Evolutionary conservation across 2,888 invertebrate species (phyloP).

Genomic region (Pherbina coryleti): DNA sequence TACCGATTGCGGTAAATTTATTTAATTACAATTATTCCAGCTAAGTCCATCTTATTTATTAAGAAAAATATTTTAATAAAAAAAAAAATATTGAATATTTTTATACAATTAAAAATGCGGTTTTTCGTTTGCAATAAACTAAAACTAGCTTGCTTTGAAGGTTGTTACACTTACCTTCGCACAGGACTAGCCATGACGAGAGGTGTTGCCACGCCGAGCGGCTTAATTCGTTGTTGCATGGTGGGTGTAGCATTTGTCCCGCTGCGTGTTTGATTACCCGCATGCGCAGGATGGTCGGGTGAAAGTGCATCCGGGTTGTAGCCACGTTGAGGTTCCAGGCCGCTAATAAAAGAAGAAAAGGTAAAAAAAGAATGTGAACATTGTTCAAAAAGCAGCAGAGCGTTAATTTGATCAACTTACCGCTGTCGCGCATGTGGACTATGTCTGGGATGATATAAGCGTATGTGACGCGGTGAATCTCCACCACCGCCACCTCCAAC

Average conservation of each 20-base stretch:
- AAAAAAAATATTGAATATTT: slow-evolving; percentile 27
- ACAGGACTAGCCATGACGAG: slow-evolving; percentile 89
- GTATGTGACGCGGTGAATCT: slow-evolving; percentile 72
- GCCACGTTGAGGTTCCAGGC: slow-evolving; percentile 75
- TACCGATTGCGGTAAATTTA: slow-evolving; percentile 51
- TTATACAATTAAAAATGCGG: slow-evolving; percentile 29
- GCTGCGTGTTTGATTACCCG: slow-evolving; percentile 69
- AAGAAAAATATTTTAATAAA: slow-evolving; percentile 31
- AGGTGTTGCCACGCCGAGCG: slow-evolving; percentile 90
- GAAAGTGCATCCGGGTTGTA: slow-evolving; percentile 75
- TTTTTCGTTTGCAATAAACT: slow-evolving; percentile 16
- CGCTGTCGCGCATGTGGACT: slow-evolving; percentile 86
- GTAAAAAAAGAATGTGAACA: not conserved
- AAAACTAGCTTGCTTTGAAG: not conserved
- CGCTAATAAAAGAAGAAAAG: slow-evolving; percentile 65
- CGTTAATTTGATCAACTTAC: slow-evolving; percentile 63
- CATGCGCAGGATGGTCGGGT: slow-evolving; percentile 72
- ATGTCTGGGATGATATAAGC: slow-evolving; percentile 74
- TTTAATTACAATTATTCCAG: slow-evolving; percentile 46
- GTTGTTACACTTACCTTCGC: slow-evolving; percentile 76
- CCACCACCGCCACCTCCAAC: slow-evolving; percentile 61
- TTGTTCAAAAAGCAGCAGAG: not conserved
- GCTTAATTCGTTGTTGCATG: slow-evolving; percentile 91
- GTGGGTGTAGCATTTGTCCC: slow-evolving; percentile 78
- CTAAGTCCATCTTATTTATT: slow-evolving; percentile 52